A percentile compares a stretch with the other conserved stretches of the same genome.
phyloP scores from a whole-genome alignment of 2,113 vertebrate species.

The Girardinichthys multiradiatus region DNA sequence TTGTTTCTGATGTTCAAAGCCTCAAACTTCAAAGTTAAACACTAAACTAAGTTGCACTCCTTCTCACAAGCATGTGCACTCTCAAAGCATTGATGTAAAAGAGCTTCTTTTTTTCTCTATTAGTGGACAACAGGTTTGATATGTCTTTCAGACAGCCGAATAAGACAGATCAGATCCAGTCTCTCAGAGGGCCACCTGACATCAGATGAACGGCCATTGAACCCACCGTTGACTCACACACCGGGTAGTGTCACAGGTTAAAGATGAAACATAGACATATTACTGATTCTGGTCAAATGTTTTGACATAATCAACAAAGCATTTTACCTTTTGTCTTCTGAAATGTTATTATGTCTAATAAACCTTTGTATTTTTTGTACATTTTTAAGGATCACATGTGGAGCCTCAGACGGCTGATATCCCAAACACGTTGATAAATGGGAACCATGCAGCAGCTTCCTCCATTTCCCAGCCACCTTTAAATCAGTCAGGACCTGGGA shows the following conservation, averaged over 20 bases:
- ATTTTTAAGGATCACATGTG: slow-evolving; percentile 58
- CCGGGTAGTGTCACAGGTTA: slow-evolving; percentile 61
- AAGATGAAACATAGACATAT: slow-evolving; percentile 4
- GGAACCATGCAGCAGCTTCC: slow-evolving; percentile 75
- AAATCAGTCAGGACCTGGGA: slow-evolving; percentile 77
- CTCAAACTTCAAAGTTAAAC: background rate
- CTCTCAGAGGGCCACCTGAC: slow-evolving; percentile 49
- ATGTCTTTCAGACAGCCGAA: slow-evolving; percentile 74
- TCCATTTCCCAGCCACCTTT: slow-evolving; percentile 75
- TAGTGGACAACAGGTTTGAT: background rate
- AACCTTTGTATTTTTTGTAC: slow-evolving; percentile 10
- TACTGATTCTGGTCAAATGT: background rate
- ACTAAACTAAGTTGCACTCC: background rate
- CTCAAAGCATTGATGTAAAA: background rate
- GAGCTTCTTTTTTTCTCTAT: background rate
- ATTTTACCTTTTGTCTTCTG: background rate
- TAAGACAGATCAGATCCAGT: slow-evolving; percentile 75
- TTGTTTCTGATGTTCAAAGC: too few relatives aligned
- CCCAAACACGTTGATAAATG: slow-evolving; percentile 79
- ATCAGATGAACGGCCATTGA: slow-evolving; percentile 66
- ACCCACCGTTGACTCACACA: slow-evolving; percentile 33
- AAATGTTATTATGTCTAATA: background rate
- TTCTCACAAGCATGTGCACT: background rate
- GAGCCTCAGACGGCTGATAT: slow-evolving; percentile 71
- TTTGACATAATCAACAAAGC: background rate